Evolutionary conservation across 2,113 vertebrate species (phyloP).

Genomic region (Gasterosteus nipponicus): DNA sequence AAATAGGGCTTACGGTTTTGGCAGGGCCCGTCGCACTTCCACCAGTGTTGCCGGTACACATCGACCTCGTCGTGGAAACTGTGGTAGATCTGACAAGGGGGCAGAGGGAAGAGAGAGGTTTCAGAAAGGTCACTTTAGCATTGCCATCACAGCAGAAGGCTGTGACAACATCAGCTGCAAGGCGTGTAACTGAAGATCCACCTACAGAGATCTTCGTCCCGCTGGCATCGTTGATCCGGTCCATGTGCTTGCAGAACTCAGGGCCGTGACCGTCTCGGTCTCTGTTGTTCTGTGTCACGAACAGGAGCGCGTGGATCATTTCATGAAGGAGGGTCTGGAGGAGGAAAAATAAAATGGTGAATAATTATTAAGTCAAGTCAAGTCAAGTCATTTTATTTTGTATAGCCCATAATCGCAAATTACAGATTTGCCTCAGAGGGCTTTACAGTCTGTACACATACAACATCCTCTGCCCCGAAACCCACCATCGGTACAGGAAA

Average conservation of each 20-base stretch:
- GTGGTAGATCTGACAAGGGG: slow-evolving; percentile 86
- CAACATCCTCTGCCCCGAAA: no score
- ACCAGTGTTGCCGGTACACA: slow-evolving; percentile 95
- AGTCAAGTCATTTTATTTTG: no score
- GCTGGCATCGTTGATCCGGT: slow-evolving; percentile 88
- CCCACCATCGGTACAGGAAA: no score
- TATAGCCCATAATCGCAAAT: no score
- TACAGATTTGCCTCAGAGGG: no score
- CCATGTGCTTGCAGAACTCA: slow-evolving; percentile 97
- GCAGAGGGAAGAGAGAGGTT: neutral
- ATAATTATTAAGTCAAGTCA: no score
- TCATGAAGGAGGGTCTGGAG: slow-evolving; percentile 94
- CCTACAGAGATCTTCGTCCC: slow-evolving; percentile 92
- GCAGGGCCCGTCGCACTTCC: slow-evolving; percentile 92
- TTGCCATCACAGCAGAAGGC: neutral
- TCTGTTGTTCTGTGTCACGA: slow-evolving; percentile 93
- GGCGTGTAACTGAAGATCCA: neutral
- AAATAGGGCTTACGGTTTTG: slow-evolving; percentile 85
- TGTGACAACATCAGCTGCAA: neutral
- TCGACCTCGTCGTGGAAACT: slow-evolving; percentile 91
- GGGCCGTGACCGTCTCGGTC: slow-evolving; percentile 93
- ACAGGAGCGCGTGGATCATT: slow-evolving; percentile 98
- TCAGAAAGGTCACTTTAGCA: neutral
- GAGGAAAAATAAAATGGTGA: neutral
- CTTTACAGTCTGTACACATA: no score